Evolutionary conservation across 1,140 invertebrate genomes (phyloP).

Genomic region (Leucophenga varia): DNA sequence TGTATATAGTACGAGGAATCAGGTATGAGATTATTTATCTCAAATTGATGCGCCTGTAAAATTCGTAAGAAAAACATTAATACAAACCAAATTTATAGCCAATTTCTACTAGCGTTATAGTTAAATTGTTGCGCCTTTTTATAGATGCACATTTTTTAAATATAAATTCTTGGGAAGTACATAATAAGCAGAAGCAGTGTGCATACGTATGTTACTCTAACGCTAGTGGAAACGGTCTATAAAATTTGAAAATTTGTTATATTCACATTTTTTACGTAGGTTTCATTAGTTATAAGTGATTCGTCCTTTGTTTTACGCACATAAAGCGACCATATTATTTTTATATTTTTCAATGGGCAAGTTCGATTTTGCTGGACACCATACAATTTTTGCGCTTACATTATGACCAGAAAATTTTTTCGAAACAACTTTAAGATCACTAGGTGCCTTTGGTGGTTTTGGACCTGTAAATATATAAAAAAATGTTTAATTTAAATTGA

Average conservation of each 20-base stretch:
- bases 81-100: constrained; percentile 5
- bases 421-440: constrained; percentile 63
- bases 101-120: no score
- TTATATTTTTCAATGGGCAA: constrained; percentile 62
- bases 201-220: no score
- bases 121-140: no score
- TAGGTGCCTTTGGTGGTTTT: constrained; percentile 64
- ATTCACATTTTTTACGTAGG: constrained; percentile 56
- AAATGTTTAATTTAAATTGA: constrained; percentile 9
- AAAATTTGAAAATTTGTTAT: no score
- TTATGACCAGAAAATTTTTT: constrained; percentile 62
- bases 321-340: constrained; percentile 48
- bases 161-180: no score
- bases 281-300: constrained; percentile 30
- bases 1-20: constrained; percentile 71
- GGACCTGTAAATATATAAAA: constrained; percentile 59
- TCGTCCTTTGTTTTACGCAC: constrained; percentile 28
- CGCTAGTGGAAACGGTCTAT: no score
- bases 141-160: no score
- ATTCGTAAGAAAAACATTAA: constrained; percentile 3
- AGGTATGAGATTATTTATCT: constrained; percentile 64
- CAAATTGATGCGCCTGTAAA: constrained; percentile 40
- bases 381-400: constrained; percentile 60
- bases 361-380: constrained; percentile 67
- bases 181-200: no score